A percentile compares a stretch with the other conserved stretches of the same genome.
Evolutionary conservation across 2,113 vertebrate genomes (phyloP).

Genomic region (Ochotona curzoniae): DNA sequence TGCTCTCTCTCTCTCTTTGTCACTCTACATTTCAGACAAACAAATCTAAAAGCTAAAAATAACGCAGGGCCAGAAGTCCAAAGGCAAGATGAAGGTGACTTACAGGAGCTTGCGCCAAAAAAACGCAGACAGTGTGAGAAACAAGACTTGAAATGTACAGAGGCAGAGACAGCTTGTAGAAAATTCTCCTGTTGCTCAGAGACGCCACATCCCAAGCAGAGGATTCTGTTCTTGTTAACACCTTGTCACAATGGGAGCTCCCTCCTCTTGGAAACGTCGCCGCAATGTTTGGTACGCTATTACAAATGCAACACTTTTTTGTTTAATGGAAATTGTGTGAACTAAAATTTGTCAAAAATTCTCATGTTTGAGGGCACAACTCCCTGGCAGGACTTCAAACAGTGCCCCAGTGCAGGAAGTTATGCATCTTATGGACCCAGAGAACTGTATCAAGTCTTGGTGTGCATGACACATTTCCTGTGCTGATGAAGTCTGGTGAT

Average conservation of each 20-base stretch:
- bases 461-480: neutral
- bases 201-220: neutral
- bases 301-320: neutral
- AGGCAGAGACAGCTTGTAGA: neutral
- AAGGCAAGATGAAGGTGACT: neutral
- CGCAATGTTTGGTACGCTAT: neutral
- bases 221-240: neutral
- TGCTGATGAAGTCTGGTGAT: neutral
- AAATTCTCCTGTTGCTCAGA: neutral
- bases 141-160: neutral
- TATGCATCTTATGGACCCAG: neutral
- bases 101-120: neutral
- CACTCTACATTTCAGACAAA: too few species aligned
- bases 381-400: neutral
- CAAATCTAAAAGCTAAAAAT: too few species aligned
- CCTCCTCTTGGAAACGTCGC: neutral
- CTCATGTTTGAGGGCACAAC: neutral
- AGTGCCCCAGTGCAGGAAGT: neutral
- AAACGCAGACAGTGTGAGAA: neutral
- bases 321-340: neutral
- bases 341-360: slow-evolving; percentile 7
- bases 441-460: neutral
- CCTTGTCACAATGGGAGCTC: neutral
- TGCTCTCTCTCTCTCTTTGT: too few species aligned
- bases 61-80: neutral